These are phyloP conservation scores for Acromyrmex echinatior DNA, from an alignment of 1,140 invertebrate species.

Conservation along the genomic window DNA sequence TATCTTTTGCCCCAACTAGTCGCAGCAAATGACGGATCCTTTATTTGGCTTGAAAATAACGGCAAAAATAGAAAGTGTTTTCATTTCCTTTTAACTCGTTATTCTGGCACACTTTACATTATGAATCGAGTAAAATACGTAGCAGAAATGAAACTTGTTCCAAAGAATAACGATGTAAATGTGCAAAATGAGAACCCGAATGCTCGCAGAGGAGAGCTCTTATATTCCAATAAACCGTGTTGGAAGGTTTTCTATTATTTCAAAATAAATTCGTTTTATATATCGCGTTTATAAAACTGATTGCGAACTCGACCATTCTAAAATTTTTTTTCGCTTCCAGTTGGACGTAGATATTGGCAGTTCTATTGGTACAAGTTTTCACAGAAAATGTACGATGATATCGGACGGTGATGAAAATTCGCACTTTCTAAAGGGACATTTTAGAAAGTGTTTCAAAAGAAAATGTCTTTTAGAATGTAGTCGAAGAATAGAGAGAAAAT, in stretches of 20 bases:
- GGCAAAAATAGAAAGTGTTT: neutral
- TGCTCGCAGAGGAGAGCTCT: neutral
- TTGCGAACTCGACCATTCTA: neutral
- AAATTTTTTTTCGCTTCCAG: neutral
- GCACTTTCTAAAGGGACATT: neutral
- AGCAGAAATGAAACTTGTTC: slow-evolving; percentile 21
- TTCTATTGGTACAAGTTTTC: slow-evolving; percentile 17
- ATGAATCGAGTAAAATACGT: neutral
- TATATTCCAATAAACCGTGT: slow-evolving; percentile 4
- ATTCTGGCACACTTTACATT: neutral
- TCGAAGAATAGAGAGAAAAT: neutral
- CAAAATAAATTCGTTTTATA: slow-evolving; percentile 26
- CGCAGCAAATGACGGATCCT: neutral
- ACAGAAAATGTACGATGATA: neutral
- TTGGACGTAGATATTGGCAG: neutral
- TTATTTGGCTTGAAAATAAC: slow-evolving; percentile 21
- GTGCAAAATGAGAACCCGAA: slow-evolving; percentile 14
- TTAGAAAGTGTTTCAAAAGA: neutral
- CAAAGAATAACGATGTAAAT: slow-evolving; percentile 20
- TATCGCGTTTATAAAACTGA: slow-evolving; percentile 11
- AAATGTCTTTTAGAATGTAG: neutral
- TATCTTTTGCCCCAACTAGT: too few species aligned
- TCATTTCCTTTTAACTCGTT: slow-evolving; percentile 4
- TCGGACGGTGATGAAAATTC: neutral
- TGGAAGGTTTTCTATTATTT: slow-evolving; percentile 39